Conservation (phyloP, 2,888 invertebrate genomes). For the Adelognathus sp. region DNA sequence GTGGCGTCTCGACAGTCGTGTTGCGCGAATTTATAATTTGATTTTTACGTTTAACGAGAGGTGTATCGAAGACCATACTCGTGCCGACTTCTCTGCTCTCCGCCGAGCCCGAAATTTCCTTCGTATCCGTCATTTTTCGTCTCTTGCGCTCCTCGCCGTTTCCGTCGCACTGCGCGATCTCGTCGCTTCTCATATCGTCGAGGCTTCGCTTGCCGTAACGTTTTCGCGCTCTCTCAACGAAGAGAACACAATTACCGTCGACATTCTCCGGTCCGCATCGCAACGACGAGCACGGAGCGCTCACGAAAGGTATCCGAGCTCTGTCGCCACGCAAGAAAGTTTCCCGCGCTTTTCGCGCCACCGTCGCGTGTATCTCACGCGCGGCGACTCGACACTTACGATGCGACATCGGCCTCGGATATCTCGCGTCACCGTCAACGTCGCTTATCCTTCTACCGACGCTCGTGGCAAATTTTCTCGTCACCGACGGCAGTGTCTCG, state of each 20-base stretch:
- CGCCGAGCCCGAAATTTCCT: conserved; percentile 4
- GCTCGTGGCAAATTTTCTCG: conserved; percentile 66
- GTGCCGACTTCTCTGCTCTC: conserved; percentile 55
- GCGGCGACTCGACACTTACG: conserved; percentile 60
- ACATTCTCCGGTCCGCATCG: conserved; percentile 54
- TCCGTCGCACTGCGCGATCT: conserved; percentile 25
- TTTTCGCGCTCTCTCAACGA: conserved; percentile 63
- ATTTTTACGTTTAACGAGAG: conserved; percentile 72
- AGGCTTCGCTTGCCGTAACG: conserved; percentile 67
- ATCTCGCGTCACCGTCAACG: conserved; percentile 61
- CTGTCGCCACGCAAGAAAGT: conserved; percentile 70
- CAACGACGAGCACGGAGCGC: conserved; percentile 73
- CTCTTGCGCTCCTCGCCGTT: conserved; percentile 53
- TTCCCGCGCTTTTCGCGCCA: conserved; percentile 73
- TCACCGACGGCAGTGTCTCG: conserved; percentile 74
- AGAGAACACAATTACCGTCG: conserved; percentile 68
- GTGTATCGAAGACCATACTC: conserved; percentile 71
- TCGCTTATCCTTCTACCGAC: conserved; percentile 39
- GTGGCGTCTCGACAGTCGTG: conserved; percentile 70
- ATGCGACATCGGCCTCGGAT: conserved; percentile 77
- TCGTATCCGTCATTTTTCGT: conserved; percentile 14
- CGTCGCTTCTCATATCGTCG: conserved; percentile 63
- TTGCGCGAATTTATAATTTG: conserved; percentile 46
- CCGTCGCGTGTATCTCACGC: conserved; percentile 70
- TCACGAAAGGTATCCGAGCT: conserved; percentile 75